phyloP scores from a whole-genome alignment of 2,888 invertebrate genomes.

The Muscina levida region DNA sequence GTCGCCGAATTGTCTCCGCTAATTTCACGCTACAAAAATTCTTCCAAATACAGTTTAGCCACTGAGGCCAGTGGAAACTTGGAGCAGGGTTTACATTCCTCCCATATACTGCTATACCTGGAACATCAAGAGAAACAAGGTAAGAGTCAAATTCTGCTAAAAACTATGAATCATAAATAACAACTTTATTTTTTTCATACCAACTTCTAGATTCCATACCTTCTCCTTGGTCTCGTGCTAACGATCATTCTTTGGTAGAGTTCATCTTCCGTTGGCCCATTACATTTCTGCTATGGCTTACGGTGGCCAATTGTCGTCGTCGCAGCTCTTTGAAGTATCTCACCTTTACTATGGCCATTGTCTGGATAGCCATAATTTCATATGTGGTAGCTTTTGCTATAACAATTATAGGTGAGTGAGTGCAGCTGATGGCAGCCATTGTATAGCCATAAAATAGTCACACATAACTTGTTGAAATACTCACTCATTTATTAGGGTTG shows the following conservation, averaged over 20 bases:
- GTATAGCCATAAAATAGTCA: conserved; percentile 17
- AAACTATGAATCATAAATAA: no score
- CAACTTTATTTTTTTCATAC: no score
- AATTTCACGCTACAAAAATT: conserved; percentile 13
- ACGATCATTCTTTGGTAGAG: conserved; percentile 79
- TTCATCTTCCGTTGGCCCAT: conserved; percentile 93
- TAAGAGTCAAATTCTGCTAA: neutral
- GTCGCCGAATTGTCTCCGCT: conserved; percentile 80
- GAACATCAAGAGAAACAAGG: conserved; percentile 68
- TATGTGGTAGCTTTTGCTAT: conserved; percentile 97
- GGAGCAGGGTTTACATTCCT: conserved; percentile 65
- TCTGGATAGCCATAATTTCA: conserved; percentile 93
- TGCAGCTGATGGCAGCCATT: no score
- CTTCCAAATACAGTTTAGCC: conserved; percentile 41
- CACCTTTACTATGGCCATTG: conserved; percentile 92
- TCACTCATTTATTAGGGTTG: no score
- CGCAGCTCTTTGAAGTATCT: conserved; percentile 90
- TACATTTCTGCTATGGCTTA: conserved; percentile 88
- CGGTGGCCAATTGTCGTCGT: conserved; percentile 92
- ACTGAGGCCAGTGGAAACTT: neutral
- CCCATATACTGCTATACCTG: conserved; percentile 66
- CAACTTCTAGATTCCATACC: conserved; percentile 50
- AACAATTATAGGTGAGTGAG: conserved; percentile 88
- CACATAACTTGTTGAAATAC: neutral
- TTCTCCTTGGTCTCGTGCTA: conserved; percentile 58